Evolutionary conservation across 1,140 invertebrate species (phyloP).

Genomic region (Lasaia peninsularis): DNA sequence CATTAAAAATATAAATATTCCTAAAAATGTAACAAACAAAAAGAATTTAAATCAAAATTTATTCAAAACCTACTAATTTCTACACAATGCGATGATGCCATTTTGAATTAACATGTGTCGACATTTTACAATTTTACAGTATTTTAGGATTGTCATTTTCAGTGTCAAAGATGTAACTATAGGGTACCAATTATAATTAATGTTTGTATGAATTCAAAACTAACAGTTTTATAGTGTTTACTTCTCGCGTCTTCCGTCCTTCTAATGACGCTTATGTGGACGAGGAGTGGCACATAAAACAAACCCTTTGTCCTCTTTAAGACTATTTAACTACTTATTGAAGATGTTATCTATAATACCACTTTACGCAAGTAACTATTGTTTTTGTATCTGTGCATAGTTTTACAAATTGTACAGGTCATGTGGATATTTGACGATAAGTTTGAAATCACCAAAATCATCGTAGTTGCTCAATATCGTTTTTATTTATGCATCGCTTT

Average conservation of each 20-base stretch:
- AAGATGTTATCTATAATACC: conserved; percentile 8
- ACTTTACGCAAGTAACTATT: conserved; percentile 8
- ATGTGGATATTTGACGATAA: conserved; percentile 77
- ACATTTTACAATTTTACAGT: conserved; percentile 51
- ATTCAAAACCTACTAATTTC: background rate
- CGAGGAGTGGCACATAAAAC: conserved; percentile 19
- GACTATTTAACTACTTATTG: conserved; percentile 11
- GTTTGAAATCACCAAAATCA: conserved; percentile 58
- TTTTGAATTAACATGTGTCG: conserved; percentile 49
- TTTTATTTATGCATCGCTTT: conserved; percentile 55
- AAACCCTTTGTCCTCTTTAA: conserved; percentile 16
- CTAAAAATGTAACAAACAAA: background rate
- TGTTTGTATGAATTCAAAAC: conserved; percentile 45
- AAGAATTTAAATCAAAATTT: background rate
- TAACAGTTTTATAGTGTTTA: conserved; percentile 50
- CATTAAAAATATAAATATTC: background rate
- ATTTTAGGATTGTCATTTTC: conserved; percentile 53
- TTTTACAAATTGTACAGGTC: conserved; percentile 68
- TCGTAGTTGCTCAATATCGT: conserved; percentile 47
- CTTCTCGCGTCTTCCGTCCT: conserved; percentile 74
- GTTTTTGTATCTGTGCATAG: conserved; percentile 37
- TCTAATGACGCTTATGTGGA: conserved; percentile 38
- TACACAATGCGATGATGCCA: conserved; percentile 25
- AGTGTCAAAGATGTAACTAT: conserved; percentile 72
- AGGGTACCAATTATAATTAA: conserved; percentile 63